Base-by-base conservation (phyloP, 2,797 vertebrate genomes). In the Chaetophractus vellerosus region DNA sequence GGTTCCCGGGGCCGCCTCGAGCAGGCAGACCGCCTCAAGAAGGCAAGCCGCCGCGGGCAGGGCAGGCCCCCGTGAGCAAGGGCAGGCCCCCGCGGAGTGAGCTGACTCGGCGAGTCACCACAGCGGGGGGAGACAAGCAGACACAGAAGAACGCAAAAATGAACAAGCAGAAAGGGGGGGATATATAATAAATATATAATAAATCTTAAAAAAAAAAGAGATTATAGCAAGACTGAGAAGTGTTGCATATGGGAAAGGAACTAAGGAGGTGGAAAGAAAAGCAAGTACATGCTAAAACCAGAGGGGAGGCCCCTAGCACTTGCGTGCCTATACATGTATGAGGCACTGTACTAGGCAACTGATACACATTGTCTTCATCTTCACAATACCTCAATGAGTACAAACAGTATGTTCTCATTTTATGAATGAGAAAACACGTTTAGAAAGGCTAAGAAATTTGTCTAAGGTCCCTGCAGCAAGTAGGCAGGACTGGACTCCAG, bases 351-450 rank as follows among this genome's bases (percentile, higher is more conserved):
- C 36, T 19, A 68, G 45, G 9, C 21, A 74, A 59, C 45, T 31
- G 28, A 68, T 85, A n/a, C 19, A 24, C 18, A 28, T 0, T 15
- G 24, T 74, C 48, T 80, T 66, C 38, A 85, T 50, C 41, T 48
- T 33, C 41, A 45, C 5, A 31, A 63, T 64, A 59, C 38, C 3
- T n/a, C 61, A 48, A 11, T 15, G 36, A 85, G 23, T 64, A 72
- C 81, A 83, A 94, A 71, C 3, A 45, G 45, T 19, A 23, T 4
- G 14, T 41, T 57, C 80, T 90, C 33, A 85, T 41, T 64, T 69
- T 80, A 80, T 24, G 85, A 48, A 88, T 66, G 33, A 71, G 68
- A 87, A 92, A 82, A 48, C 28, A 68, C 15, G 81, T 50, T 92
- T 26, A n/a, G 18, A 85, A 89, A 89, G 26, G 59, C 57, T 68